phyloP scores from a whole-genome alignment of 2,113 vertebrate species.

The Oryzias celebensis region DNA sequence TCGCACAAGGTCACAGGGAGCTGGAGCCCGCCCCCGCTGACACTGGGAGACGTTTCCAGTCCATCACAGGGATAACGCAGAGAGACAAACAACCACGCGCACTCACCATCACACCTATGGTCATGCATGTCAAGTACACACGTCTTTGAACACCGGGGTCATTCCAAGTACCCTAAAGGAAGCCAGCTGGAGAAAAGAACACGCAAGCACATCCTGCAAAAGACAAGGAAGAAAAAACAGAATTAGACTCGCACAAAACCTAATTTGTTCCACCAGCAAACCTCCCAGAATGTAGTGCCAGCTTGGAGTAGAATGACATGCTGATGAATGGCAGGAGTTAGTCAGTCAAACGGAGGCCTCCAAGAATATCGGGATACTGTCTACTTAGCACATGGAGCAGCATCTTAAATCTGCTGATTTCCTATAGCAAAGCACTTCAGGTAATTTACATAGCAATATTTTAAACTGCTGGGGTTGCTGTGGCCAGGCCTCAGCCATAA shows the following conservation, averaged over 20 bases:
- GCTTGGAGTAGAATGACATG: constrained; percentile 42
- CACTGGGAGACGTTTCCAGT: neutral
- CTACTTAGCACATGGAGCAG: constrained; percentile 70
- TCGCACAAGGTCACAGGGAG: constrained; percentile 4
- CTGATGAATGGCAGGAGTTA: constrained; percentile 63
- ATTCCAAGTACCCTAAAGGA: neutral
- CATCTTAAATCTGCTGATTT: constrained; percentile 76
- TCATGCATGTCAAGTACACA: neutral
- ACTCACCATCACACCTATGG: neutral
- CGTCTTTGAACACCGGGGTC: neutral
- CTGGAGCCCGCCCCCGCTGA: constrained; percentile 4
- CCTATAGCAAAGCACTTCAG: constrained; percentile 68
- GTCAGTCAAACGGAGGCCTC: constrained; percentile 54
- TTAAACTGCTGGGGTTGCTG: constrained; percentile 65
- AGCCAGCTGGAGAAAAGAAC: neutral
- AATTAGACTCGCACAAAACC: constrained; percentile 33
- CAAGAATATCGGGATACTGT: constrained; percentile 65
- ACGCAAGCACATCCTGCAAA: neutral
- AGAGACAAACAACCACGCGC: neutral
- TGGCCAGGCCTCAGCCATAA: constrained; percentile 70
- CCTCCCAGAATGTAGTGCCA: constrained; percentile 42
- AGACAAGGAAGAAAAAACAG: constrained; percentile 47
- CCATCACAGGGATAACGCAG: constrained; percentile 4
- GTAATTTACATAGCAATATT: constrained; percentile 80
- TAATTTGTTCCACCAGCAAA: constrained; percentile 53